Evolutionary conservation across 2,888 invertebrate species (phyloP), one percentile per base, ranked within the genome.

Genomic region (Syritta pipiens): DNA sequence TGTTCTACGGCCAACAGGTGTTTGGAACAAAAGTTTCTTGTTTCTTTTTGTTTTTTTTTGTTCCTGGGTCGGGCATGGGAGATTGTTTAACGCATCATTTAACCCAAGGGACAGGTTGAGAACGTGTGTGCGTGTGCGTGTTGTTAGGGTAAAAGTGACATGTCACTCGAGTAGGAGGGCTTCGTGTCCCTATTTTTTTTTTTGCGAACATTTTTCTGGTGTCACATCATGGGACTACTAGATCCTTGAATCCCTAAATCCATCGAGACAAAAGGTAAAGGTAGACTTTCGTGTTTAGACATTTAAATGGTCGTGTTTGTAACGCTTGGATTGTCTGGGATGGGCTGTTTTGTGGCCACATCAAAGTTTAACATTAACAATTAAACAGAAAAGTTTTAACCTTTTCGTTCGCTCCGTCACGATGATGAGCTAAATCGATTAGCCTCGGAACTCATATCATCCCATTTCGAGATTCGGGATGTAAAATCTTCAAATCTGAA

Each of bases 81-180:
- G 17, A 14, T 44, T 53, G 71, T 37, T 65, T 59, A 30, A 76
- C 57, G 76, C 76, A 71, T 65, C 76, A 59, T 71, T 76, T 76
- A 71, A 63, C 63, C 76, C 44, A 48, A 14, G 49, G 63, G 57
- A 28, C 46, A 32, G 55, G 37, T 48, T 55, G 53, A 71, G 14
- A 62, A 37, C 26, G 7, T n/a, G n/a, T n/a, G n/a, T n/a, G n/a
- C n/a, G n/a, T n/a, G 48, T 14, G 9, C 49, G 12, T 26, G n/a
- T 10, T 24, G 53, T 26, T 30, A 22, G 59, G 42, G 53, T 40
- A 22, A 10, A 48, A 37, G 12, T 20, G 51, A 44, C 49, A 57
- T 59, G 30, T 49, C 42, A 42, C 44, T 28, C 5, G 20, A 12
- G 14, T n/a, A n/a, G n/a, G n/a, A n/a, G n/a, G n/a, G n/a, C n/a